These are phyloP conservation scores for Fopius arisanus DNA, from an alignment of 1,140 invertebrate genomes.

Conservation along the genomic window DNA sequence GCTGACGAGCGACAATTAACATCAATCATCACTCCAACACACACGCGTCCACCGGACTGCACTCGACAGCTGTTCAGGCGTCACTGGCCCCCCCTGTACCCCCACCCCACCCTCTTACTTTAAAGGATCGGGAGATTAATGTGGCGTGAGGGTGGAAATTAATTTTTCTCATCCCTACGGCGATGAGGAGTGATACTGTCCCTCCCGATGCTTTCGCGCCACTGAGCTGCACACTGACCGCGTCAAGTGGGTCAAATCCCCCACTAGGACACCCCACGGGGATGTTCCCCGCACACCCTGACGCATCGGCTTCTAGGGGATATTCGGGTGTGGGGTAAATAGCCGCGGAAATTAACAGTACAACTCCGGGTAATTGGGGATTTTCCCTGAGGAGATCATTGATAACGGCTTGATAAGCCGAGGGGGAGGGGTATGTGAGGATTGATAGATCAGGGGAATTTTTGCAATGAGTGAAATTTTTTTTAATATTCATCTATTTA, in stretches of 20 bases:
- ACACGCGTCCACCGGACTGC: not conserved
- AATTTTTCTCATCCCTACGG: not conserved
- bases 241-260: slow-evolving; percentile 5
- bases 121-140: not conserved
- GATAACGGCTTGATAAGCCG: too few relatives aligned
- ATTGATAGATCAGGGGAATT: too few relatives aligned
- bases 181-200: not conserved
- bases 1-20: slow-evolving; percentile 26
- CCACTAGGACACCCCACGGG: not conserved
- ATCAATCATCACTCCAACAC: slow-evolving; percentile 27
- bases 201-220: not conserved
- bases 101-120: not conserved
- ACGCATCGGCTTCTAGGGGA: not conserved
- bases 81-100: not conserved
- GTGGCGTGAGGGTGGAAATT: not conserved
- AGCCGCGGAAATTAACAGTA: too few relatives aligned
- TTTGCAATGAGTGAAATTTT: not conserved
- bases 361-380: too few relatives aligned
- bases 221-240: slow-evolving; percentile 7
- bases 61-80: not conserved
- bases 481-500: too few relatives aligned
- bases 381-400: too few relatives aligned
- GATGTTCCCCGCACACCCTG: not conserved
- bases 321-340: not conserved
- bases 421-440: too few relatives aligned